Evolutionary conservation across 2,113 vertebrate species (phyloP).

Genomic region (Chlorocebus sabaeus): DNA sequence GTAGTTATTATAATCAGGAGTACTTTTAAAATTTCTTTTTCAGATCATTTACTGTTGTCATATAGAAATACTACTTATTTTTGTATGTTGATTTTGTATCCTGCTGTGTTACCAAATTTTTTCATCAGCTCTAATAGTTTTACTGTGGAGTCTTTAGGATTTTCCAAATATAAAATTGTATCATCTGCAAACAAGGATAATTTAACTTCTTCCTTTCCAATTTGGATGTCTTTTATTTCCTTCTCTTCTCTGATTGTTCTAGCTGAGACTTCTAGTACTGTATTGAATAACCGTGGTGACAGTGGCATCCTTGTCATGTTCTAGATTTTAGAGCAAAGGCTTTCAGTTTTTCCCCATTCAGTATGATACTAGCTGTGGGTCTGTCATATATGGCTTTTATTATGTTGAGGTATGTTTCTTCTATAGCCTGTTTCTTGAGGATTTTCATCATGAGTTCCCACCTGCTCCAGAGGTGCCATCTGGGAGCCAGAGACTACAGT

Average conservation of each 20-base stretch:
- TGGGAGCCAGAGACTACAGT: no score
- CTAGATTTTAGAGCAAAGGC: no score
- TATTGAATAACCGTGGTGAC: no score
- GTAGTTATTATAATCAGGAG: neutral
- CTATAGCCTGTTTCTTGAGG: no score
- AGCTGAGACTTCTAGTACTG: no score
- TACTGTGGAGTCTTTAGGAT: neutral
- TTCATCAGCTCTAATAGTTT: neutral
- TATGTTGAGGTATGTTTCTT: no score
- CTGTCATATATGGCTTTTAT: no score
- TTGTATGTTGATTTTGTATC: neutral
- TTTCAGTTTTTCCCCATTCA: no score
- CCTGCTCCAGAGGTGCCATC: no score
- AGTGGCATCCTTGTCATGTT: no score
- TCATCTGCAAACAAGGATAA: neutral
- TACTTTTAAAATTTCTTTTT: neutral
- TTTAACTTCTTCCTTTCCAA: neutral
- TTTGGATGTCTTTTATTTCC: neutral
- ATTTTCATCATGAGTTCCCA: no score
- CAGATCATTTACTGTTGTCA: neutral
- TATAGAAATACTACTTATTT: neutral
- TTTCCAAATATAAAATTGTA: neutral
- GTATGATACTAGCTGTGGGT: no score
- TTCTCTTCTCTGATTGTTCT: neutral
- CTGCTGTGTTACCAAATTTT: neutral